Base-by-base conservation (phyloP, 2,797 vertebrate genomes). In the Macrochelys suwanniensis region DNA sequence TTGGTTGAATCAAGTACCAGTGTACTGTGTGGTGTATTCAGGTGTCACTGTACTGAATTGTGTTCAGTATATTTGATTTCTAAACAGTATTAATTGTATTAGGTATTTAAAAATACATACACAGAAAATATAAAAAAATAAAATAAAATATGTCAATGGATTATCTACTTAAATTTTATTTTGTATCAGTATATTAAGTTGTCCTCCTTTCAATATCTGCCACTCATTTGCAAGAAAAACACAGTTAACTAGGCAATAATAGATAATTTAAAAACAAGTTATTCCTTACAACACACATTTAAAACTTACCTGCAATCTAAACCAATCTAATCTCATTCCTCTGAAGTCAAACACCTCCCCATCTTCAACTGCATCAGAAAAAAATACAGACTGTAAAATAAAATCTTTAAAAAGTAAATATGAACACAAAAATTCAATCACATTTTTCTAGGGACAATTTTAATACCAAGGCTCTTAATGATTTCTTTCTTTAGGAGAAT, bases 271-370 rank as follows among this genome's bases (percentile, higher is more conserved):
- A 42, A 71, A 19, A 71, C 37, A 42, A 61, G 25, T 31, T 12
- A 19, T n/a, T 42, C 19, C 33, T 68, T 68, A 42, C 37, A 71
- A 23, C 5, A n/a, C 83, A 90, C 91, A 92, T 19, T 31, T 79
- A 93, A 80, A 51, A 93, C 98, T 98, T 98, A 99, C 99, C 99
- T 99, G 99, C 97, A 99, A 98, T 95, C 99, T 98, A 98, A 99
- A 99, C 99, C 99, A 99, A 98, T 99, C 99, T 97, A 99, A 98
- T 93, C 99, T 99, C 99, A 99, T 99, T 94, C 99, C 99, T 98
- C 99, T 98, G 98, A 99, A 99, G 98, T 99, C 99, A 98, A 99
- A 99, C 83, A 99, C 99, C 94, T 99, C 99, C 92, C 99, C 99
- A 94, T 99, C 99, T 98, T 99, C 99, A 98, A 99, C 99, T 99